phyloP scores from a whole-genome alignment of 2,888 invertebrate genomes.

The Antitype chi region DNA sequence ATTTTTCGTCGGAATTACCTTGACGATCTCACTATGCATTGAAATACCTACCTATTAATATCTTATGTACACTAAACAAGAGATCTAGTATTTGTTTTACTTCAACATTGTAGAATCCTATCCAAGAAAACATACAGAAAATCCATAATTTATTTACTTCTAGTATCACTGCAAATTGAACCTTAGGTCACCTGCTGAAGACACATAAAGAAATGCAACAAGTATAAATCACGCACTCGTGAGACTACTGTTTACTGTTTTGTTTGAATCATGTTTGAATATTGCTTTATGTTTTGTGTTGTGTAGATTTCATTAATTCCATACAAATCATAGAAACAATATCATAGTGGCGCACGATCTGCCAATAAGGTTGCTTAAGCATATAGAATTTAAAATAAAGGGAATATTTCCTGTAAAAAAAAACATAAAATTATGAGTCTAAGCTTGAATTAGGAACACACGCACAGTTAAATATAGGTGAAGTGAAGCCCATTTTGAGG shows the following conservation, averaged over 20 bases:
- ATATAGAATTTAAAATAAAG: too few relatives aligned
- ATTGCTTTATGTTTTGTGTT: neutral
- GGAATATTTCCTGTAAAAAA: too few relatives aligned
- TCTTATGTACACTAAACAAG: neutral
- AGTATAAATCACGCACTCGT: neutral
- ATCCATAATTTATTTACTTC: neutral
- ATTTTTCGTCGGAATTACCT: neutral
- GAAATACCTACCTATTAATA: neutral
- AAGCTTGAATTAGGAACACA: too few relatives aligned
- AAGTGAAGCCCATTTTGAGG: too few relatives aligned
- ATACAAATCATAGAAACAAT: conserved; percentile 11
- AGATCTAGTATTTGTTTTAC: neutral
- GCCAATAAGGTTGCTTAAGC: too few relatives aligned
- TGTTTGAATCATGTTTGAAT: neutral
- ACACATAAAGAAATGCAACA: neutral
- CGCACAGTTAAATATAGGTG: too few relatives aligned
- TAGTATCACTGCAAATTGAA: neutral
- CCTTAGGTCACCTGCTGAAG: neutral
- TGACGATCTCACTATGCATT: neutral
- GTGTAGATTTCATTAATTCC: neutral
- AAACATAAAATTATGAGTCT: too few relatives aligned
- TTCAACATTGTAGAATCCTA: conserved; percentile 7
- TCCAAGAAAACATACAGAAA: neutral
- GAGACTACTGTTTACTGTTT: neutral
- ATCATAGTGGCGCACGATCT: neutral